phyloP scores from a whole-genome alignment of 1,140 invertebrate species.

The Trichomalopsis sarcophagae region DNA sequence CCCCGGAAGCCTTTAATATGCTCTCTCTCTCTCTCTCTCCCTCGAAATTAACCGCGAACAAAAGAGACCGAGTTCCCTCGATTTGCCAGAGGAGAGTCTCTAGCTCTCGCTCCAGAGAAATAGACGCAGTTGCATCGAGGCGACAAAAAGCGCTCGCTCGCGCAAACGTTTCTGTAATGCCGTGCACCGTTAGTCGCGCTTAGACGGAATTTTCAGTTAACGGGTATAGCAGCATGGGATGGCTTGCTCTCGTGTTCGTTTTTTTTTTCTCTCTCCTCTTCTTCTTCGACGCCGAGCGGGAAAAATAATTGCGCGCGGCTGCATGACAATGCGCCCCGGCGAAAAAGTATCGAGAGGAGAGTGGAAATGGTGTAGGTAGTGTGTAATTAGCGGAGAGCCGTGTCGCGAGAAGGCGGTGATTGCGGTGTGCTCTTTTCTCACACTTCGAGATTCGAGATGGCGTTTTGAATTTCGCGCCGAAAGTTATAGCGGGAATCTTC shows the following conservation, averaged over 20 bases:
- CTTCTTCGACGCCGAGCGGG: background rate
- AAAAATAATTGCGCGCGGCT: slow-evolving; percentile 19
- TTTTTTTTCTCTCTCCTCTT: background rate
- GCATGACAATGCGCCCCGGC: background rate
- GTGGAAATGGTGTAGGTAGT: background rate
- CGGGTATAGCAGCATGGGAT: background rate
- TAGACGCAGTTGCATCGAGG: slow-evolving; percentile 2
- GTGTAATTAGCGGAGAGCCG: slow-evolving; percentile 11
- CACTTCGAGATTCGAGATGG: too few relatives aligned
- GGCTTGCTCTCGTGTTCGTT: background rate
- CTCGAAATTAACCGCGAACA: background rate
- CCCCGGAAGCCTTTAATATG: too few relatives aligned
- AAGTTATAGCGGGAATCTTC: too few relatives aligned
- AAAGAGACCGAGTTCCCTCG: background rate
- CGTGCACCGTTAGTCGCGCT: slow-evolving; percentile 39
- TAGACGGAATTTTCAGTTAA: slow-evolving; percentile 45
- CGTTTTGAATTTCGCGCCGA: too few relatives aligned
- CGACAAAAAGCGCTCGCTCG: slow-evolving; percentile 13
- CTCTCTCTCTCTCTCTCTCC: background rate
- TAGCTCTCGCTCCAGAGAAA: background rate
- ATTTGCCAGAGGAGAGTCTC: background rate
- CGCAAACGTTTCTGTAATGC: slow-evolving; percentile 38
- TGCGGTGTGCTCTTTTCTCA: background rate
- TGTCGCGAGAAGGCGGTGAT: slow-evolving; percentile 2
- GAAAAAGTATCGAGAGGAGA: background rate